Conservation (phyloP, 2,113 vertebrate species). For the Trogon melanurus region DNA sequence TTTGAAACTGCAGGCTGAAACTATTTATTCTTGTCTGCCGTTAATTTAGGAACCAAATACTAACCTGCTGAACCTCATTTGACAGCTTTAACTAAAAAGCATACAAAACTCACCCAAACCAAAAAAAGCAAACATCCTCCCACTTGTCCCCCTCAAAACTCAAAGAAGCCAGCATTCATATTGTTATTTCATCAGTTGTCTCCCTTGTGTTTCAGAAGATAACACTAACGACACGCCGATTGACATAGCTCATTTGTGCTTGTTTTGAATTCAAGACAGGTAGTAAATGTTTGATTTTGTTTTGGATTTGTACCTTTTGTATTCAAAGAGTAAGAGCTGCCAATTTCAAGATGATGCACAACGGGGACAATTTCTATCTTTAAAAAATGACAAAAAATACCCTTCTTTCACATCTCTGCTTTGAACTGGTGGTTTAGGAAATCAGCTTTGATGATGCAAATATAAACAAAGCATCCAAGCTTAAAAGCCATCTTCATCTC, state of each 20-base stretch:
- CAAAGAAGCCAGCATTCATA: neutral
- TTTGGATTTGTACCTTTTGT: neutral
- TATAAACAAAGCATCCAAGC: neutral
- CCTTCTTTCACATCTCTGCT: neutral
- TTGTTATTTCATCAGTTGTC: neutral
- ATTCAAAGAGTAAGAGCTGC: neutral
- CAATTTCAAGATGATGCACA: neutral
- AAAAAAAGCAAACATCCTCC: neutral
- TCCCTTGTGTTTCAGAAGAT: neutral
- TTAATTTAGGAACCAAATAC: neutral
- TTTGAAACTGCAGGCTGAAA: neutral
- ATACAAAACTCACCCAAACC: neutral
- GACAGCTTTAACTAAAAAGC: neutral
- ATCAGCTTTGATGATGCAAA: neutral
- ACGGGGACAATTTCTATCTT: neutral
- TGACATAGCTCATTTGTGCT: neutral
- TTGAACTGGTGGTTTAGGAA: conserved; percentile 18
- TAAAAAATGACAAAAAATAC: neutral
- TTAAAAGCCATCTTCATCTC: conserved; percentile 22
- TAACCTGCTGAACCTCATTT: neutral
- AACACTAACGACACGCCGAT: fast-evolving
- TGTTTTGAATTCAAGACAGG: neutral
- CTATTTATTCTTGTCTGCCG: neutral
- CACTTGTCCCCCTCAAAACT: fast-evolving
- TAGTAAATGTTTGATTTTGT: neutral